Base-by-base conservation (phyloP, 2,888 invertebrate species). In the Drosophila atroscutellata region DNA sequence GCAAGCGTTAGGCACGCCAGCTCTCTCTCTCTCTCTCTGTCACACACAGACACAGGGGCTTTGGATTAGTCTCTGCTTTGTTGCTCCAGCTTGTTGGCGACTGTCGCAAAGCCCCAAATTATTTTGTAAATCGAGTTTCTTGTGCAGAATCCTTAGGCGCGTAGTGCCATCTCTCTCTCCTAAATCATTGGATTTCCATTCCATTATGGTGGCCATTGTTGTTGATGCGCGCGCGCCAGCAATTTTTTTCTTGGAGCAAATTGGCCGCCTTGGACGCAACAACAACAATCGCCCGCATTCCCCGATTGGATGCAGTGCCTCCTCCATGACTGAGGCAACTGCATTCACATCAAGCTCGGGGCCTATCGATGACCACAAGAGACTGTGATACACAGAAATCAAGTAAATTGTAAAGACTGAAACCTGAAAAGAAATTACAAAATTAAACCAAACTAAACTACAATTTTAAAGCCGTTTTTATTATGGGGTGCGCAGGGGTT, bases 1-100 rank as follows among this genome's bases (percentile, higher is more conserved):
- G 45, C 75, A 77, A 66, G 68, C 61, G 15, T 69, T 32, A 75
- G 82, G 87, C 86, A 84, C 85, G 87, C 64, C 87, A 81, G n/a
- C 30, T 50, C 18, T 6, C 32, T 49, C 37, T 28, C 34, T 42
- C 28, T 42, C 37, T 6, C 32, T 49, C 37, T 28, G 30, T 42
- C 28, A 37, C 37, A 61, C 57, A 52, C 56, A 34, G 36, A 37
- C 18, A 30, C 49, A 39, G 70, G 54, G 75, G 55, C 32, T 59
- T 75, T 60, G 60, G 69, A 71, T 61, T 81, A 88, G 88, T 86
- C 88, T 72, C 60, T 42, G 36, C 56, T 57, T 28, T n/a, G 56
- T 56, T 47, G 61, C 80, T 89, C 83, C 79, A 77, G 64, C 72
- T 61, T 36, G 20, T 28, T 30, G 55, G 55, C 50, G 86, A 77